Base-by-base conservation (phyloP, 2,888 invertebrate species). In the Eulithis prunata region DNA sequence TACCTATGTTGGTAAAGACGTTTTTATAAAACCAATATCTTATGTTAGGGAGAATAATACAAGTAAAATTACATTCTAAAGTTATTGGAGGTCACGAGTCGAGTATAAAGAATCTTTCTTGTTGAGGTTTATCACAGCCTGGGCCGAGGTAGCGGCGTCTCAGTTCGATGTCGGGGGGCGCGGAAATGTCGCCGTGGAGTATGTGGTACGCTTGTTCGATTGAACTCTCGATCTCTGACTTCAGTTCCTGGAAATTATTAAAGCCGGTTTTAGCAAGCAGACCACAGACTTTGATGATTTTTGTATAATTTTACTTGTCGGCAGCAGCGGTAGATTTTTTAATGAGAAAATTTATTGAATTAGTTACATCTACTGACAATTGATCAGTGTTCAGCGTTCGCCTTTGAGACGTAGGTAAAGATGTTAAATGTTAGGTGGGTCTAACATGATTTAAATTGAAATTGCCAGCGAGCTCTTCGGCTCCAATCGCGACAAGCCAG, bases 161-260 rank as follows among this genome's bases (percentile, higher is more conserved):
- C 56, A 91, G 77, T 73, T 90, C 90, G 51, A 93, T 86, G 78
- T 91, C 94, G 63, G 89, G 88, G 7, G 94, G 93, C 59, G 94
- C 92, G 12, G 93, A 90, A 70, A 94, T 84, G 75, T 94, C 94
- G 65, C 92, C 91, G 75, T 92, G 89, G 71, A 95, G 88, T 75
- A 95, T 94, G 70, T 81, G 82, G 73, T 88, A 88, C 66, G 94
- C 93, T 83, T 94, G 91, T 62, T 89, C 89, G 81, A 94, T 91
- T 63, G 92, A 86, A 71, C 78, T 84, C 79, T 93, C 90, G 72
- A 93, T 93, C 79, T 93, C 91, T 38, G 86, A 77, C 76, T 89
- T 89, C 71, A 93, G 77, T 55, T 88, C 88, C 94, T 94, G 84
- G 55, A 81, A 88, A 54, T 63, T 57, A 49, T 8, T 14, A 43